phyloP scores from a whole-genome alignment of 2,888 invertebrate genomes.

The Aspidiotus destructor region DNA sequence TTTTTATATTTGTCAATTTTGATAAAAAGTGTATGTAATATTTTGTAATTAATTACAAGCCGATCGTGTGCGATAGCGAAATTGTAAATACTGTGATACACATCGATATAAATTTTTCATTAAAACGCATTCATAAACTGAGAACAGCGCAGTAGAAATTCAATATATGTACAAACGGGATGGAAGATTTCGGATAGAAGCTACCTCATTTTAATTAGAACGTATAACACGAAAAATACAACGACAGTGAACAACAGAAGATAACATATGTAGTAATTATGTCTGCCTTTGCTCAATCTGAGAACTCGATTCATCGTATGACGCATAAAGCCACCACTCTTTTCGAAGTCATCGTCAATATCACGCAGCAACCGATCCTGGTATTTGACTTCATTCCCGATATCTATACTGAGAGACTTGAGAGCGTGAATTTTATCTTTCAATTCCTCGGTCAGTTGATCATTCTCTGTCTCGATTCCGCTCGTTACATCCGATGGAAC shows the following conservation, averaged over 20 bases:
- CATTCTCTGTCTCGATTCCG: slow-evolving; percentile 80
- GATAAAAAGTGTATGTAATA: too few species aligned
- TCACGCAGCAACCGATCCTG: slow-evolving; percentile 77
- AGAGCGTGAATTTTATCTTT: slow-evolving; percentile 81
- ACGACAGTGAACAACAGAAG: slow-evolving; percentile 74
- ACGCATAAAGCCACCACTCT: slow-evolving; percentile 66
- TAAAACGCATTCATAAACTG: too few species aligned
- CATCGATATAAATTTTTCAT: too few species aligned
- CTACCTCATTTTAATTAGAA: slow-evolving; percentile 43
- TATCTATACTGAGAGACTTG: slow-evolving; percentile 62
- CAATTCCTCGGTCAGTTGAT: slow-evolving; percentile 73
- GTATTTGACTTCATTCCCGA: slow-evolving; percentile 83
- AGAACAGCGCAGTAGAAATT: too few species aligned
- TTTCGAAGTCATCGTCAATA: slow-evolving; percentile 83
- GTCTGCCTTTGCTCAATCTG: slow-evolving; percentile 68
- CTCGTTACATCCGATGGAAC: slow-evolving; percentile 57
- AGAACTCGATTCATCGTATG: slow-evolving; percentile 77
- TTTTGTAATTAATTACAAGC: too few species aligned
- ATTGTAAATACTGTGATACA: too few species aligned
- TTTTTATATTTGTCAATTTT: too few species aligned
- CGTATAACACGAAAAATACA: slow-evolving; percentile 73
- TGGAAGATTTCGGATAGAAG: background rate
- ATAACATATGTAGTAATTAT: slow-evolving; percentile 79
- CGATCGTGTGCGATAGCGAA: too few species aligned
- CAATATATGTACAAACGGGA: too few species aligned